Evolutionary conservation across 2,888 invertebrate species (phyloP).

Genomic region (Macaria liturata): DNA sequence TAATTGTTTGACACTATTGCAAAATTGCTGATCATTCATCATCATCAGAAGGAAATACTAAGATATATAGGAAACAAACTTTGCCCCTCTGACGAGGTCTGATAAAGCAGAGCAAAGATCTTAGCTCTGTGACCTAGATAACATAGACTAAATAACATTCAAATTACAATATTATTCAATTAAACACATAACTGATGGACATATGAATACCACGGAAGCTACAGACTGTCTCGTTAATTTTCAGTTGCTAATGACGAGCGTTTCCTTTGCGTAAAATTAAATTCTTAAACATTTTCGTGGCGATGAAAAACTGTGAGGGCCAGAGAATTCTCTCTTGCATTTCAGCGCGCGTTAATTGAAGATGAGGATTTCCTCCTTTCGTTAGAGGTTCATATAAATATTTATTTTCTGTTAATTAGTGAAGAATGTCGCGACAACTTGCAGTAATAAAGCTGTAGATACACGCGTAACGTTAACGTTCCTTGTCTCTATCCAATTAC

Average conservation of each 20-base stretch:
- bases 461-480: neutral
- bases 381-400: constrained; percentile 10
- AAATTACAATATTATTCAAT: neutral
- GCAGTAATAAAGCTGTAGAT: neutral
- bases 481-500: no score
- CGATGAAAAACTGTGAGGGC: constrained; percentile 14
- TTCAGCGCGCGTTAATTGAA: constrained; percentile 21
- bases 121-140: neutral
- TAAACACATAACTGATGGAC: constrained; percentile 3
- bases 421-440: constrained; percentile 14
- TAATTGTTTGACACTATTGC: no score
- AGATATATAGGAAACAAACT: constrained; percentile 13
- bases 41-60: constrained; percentile 5
- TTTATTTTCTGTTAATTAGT: constrained; percentile 21
- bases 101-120: constrained; percentile 13
- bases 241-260: constrained; percentile 12
- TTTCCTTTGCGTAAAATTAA: constrained; percentile 17
- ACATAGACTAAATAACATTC: neutral
- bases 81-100: constrained; percentile 16
- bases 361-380: constrained; percentile 18
- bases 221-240: constrained; percentile 6
- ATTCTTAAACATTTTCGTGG: constrained; percentile 8
- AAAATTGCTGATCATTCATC: no score
- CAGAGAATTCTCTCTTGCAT: constrained; percentile 9
- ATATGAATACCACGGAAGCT: constrained; percentile 12